Conservation (phyloP, 2,113 vertebrate genomes). For the Psilopsiagon aymara region DNA sequence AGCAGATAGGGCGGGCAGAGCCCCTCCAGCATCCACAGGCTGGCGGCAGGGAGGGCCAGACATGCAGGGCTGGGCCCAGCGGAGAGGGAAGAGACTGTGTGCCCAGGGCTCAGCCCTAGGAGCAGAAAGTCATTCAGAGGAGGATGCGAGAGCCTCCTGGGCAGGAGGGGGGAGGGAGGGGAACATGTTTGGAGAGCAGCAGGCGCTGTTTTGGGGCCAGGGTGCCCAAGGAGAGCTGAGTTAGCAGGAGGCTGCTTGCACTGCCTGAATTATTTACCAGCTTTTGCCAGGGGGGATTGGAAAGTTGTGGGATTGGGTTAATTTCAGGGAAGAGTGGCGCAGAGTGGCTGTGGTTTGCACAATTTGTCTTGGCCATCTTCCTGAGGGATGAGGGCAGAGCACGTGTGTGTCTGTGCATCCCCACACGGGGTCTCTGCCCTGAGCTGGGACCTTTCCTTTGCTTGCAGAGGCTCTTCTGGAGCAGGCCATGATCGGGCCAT, state of each 20-base stretch:
- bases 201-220: not conserved
- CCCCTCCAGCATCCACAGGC: not conserved
- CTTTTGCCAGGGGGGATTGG: not conserved
- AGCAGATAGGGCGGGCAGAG: slow-evolving; percentile 49
- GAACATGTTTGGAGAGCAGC: not conserved
- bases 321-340: not conserved
- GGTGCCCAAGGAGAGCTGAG: not conserved
- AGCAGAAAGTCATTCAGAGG: not conserved
- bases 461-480: slow-evolving; percentile 92
- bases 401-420: not conserved
- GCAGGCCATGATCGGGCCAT: slow-evolving; percentile 96
- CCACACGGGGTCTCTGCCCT: accelerated
- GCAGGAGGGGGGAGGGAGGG: not conserved
- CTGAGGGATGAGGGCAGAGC: not conserved
- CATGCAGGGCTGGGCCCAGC: not conserved
- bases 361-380: not conserved
- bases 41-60: not conserved
- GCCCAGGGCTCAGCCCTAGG: not conserved
- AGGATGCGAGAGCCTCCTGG: not conserved
- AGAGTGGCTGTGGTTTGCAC: not conserved
- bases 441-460: not conserved
- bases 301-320: not conserved
- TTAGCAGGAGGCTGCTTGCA: not conserved
- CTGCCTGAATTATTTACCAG: not conserved
- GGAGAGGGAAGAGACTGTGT: not conserved